These are phyloP conservation scores for Nymphicus hollandicus DNA, from an alignment of 2,113 vertebrate genomes.

Conservation along the genomic window DNA sequence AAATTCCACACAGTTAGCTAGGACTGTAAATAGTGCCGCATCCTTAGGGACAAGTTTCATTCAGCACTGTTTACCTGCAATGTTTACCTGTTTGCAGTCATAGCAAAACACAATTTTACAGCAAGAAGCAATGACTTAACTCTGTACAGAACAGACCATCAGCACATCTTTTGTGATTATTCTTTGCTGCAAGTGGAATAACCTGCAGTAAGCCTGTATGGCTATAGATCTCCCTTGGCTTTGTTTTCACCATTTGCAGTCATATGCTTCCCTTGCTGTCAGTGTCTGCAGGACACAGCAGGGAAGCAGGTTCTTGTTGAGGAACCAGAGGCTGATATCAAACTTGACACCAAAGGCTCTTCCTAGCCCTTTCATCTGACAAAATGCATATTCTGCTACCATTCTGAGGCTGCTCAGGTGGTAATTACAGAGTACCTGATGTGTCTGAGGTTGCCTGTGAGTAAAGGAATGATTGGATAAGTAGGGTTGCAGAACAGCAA, in stretches of 20 bases:
- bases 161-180: not conserved
- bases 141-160: not conserved
- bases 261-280: not conserved
- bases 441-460: not conserved
- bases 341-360: not conserved
- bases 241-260: not conserved
- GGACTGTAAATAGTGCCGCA: not conserved
- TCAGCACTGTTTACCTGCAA: not conserved
- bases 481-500: not conserved
- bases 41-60: not conserved
- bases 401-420: not conserved
- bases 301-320: not conserved
- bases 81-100: not conserved
- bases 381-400: not conserved
- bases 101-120: not conserved
- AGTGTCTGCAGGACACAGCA: fast-evolving
- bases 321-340: not conserved
- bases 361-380: not conserved
- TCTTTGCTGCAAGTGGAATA: not conserved
- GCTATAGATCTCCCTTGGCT: not conserved
- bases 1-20: not conserved
- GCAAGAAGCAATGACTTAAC: not conserved
- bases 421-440: not conserved
- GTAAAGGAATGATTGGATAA: not conserved
- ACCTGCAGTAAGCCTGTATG: not conserved